A percentile compares a stretch with the other conserved stretches of the same genome.
Conservation (phyloP, 2,113 vertebrate species). For the Scomber colias region DNA sequence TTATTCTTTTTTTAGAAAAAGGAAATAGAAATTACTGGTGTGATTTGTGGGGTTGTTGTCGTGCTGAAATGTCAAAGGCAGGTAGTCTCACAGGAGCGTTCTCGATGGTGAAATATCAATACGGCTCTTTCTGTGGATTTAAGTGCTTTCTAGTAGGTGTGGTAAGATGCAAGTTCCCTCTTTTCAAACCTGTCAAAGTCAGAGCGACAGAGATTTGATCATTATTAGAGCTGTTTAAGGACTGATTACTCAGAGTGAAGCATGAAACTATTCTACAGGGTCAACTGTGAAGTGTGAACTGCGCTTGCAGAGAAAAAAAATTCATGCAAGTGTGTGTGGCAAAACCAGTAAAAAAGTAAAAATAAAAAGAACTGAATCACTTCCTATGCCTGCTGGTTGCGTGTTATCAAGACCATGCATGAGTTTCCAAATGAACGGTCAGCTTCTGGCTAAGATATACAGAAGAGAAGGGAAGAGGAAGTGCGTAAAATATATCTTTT, state of each 20-base stretch:
- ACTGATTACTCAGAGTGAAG: slow-evolving; percentile 59
- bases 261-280: slow-evolving; percentile 62
- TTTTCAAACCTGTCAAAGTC: slow-evolving; percentile 76
- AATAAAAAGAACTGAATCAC: slow-evolving; percentile 79
- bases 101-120: slow-evolving; percentile 74
- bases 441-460: slow-evolving; percentile 63
- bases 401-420: slow-evolving; percentile 74
- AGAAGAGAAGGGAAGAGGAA: slow-evolving; percentile 56
- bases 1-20: slow-evolving; percentile 67
- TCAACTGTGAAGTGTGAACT: slow-evolving; percentile 64
- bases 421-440: slow-evolving; percentile 71
- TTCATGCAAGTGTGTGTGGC: slow-evolving; percentile 18
- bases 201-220: slow-evolving; percentile 71
- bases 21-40: slow-evolving; percentile 79
- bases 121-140: slow-evolving; percentile 71
- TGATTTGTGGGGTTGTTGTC: slow-evolving; percentile 76
- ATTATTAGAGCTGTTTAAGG: slow-evolving; percentile 69
- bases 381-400: slow-evolving; percentile 70
- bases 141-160: slow-evolving; percentile 68
- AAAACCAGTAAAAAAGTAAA: slow-evolving; percentile 52
- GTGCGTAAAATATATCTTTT: slow-evolving; percentile 21
- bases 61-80: slow-evolving; percentile 76
- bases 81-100: slow-evolving; percentile 73
- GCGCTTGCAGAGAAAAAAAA: slow-evolving; percentile 31
- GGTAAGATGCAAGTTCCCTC: slow-evolving; percentile 69